These are phyloP conservation scores for Idris sp. DNA, from an alignment of 1,140 invertebrate genomes.

Conservation along the genomic window DNA sequence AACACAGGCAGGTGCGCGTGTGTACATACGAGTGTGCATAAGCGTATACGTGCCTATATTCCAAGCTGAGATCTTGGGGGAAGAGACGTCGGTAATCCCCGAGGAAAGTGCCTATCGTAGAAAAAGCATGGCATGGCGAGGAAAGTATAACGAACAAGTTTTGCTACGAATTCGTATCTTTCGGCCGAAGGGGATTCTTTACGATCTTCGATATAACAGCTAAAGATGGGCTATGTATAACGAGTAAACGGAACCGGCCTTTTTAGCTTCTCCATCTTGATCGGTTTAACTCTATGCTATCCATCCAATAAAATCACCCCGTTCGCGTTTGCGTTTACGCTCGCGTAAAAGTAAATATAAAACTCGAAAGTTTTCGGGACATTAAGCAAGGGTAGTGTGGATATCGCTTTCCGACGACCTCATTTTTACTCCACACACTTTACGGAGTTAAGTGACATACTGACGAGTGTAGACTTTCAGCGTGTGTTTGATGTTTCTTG, in stretches of 20 bases:
- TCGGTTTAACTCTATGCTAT: conserved; percentile 75
- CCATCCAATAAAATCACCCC: conserved; percentile 72
- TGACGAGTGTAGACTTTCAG: conserved; percentile 15
- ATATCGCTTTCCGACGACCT: conserved; percentile 44
- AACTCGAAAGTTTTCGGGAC: conserved; percentile 72
- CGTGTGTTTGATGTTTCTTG: conserved; percentile 16
- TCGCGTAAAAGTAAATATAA: conserved; percentile 77
- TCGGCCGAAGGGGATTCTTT: conserved; percentile 67
- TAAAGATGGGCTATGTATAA: conserved; percentile 63
- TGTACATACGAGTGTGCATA: conserved; percentile 17
- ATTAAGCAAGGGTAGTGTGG: conserved; percentile 65
- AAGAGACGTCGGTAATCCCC: conserved; percentile 59
- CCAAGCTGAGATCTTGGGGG: conserved; percentile 56
- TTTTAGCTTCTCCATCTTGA: conserved; percentile 76
- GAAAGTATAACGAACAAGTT: conserved; percentile 52
- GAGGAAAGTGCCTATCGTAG: conserved; percentile 60
- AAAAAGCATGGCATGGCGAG: conserved; percentile 47
- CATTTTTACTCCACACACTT: conserved; percentile 34
- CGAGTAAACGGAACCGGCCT: conserved; percentile 71
- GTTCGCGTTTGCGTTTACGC: conserved; percentile 73
- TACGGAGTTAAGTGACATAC: conserved; percentile 30
- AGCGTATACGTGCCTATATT: conserved; percentile 47
- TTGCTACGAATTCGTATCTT: conserved; percentile 23
- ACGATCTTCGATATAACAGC: conserved; percentile 67
- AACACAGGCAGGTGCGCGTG: conserved; percentile 47